Base-by-base conservation (phyloP, 2,888 invertebrate genomes). In the Parnassius mnemosyne region DNA sequence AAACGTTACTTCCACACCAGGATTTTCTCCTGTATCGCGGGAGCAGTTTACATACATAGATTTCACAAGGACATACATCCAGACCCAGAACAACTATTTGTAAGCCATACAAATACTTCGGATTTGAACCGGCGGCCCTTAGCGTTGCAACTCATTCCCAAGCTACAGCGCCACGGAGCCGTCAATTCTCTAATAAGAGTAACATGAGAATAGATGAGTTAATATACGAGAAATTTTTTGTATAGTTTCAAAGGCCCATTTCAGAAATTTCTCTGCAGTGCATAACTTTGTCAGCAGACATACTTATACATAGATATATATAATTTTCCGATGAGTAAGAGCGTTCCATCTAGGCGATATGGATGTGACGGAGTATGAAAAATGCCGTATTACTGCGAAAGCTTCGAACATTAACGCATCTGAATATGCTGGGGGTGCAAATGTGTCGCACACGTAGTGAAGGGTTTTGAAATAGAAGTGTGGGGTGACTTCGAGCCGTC, bases 381-480 rank as follows among this genome's bases (percentile, higher is more conserved):
- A 87, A 85, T 87, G 82, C 74, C 75, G 77, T 77, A 80, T 81
- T 80, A 77, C 77, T 68, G 50, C 72, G 71, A 74, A 73, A 74
- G 76, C 74, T 69, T 66, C 69, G 68, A 71, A 81, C 82, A 84
- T 87, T 87, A 87, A 86, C 80, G 80, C 81, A 80, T 81, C 77
- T 79, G 84, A 85, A 87, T 87, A 86, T 85, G 83, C 80, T 80
- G 83, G 82, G 84, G 86, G 85, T 78, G 82, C 76, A 78, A 81
- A 85, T 82, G 80, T 81, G 78, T 71, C 71, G 65, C 42, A 70
- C 68, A 74, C 72, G 70, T 72, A 73, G 49, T 57, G 49, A 69
- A 71, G 70, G 74, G 74, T 71, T 77, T 79, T 73, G 70, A 81
- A 85, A 84, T 83, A 81, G 80, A 76, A 79, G 70, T 68, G 72